These are phyloP conservation scores for Hypothenemus hampei DNA, from an alignment of 1,140 invertebrate species.

Conservation along the genomic window DNA sequence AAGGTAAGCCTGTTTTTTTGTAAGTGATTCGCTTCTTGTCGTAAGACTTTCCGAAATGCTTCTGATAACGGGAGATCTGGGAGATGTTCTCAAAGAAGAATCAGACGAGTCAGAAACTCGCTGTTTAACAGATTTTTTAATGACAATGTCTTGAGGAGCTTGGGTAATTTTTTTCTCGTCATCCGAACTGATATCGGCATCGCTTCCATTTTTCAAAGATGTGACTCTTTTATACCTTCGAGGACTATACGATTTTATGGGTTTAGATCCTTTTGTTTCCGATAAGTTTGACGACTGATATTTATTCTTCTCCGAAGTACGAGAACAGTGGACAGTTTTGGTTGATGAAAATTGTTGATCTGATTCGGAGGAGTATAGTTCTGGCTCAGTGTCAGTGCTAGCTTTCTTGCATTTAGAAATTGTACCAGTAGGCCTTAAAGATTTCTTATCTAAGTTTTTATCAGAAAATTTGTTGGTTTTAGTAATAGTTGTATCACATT, in stretches of 20 bases:
- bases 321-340: conserved; percentile 9
- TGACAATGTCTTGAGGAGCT: neutral
- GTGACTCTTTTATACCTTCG: conserved; percentile 4
- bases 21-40: conserved; percentile 2
- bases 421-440: no score
- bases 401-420: conserved; percentile 19
- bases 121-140: conserved; percentile 1
- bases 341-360: conserved; percentile 21
- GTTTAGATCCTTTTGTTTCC: conserved; percentile 43
- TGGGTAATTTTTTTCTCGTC: conserved; percentile 32
- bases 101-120: neutral
- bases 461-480: conserved; percentile 17
- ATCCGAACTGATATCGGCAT: conserved; percentile 42
- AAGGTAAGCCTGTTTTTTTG: conserved; percentile 27
- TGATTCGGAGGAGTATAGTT: conserved; percentile 39
- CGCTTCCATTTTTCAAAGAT: conserved; percentile 28
- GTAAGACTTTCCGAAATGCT: neutral
- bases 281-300: conserved; percentile 13
- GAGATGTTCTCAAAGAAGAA: neutral
- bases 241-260: neutral
- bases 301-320: neutral
- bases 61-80: neutral
- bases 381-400: conserved; percentile 39
- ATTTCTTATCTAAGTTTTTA: no score
- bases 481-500: neutral